Evolutionary conservation across 2,797 vertebrate species (phyloP), one percentile per base, ranked within the genome.

Genomic region (Protonibea diacanthus): DNA sequence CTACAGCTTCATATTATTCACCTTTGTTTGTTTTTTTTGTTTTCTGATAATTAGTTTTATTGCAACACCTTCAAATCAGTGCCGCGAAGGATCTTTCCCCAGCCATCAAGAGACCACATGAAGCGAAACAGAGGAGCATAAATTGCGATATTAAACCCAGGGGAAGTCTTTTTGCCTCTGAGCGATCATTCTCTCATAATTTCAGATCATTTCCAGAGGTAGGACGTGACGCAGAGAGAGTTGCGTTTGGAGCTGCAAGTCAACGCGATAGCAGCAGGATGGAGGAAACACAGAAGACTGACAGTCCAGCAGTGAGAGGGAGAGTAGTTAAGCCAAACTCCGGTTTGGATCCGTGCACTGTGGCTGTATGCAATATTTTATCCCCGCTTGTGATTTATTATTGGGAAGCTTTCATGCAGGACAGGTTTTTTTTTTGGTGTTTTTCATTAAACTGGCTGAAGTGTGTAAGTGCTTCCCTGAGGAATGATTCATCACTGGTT

Each of bases 391-490:
- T 92, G 88, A 93, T 94, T 91, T 90, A 90, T 92, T 80, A 83
- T 84, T 58, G 68, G 66, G 72, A 82, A 13, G 83, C 88, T 78
- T 71, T 81, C 81, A 86, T 80, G 89, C 83, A 74, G 74, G 79
- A 90, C 82, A 76, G 74, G 23, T 70, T 89, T 91, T n/a, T 91
- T n/a, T 68, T 90, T 82, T 47, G 76, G 78, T 86, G 74, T 83
- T 91, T 92, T 89, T 90, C 91, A 93, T 94, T 92, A 94, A 93
- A 91, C 73, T 86, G 88, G 85, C 82, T 90, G 85, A 90, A 90
- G 86, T 90, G 88, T 88, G 89, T 78, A 86, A 91, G 89, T 74
- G 86, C 76, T 69, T 91, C 81, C 77, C 81, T n/a, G 82, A 87
- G 82, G 81, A 86, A 87, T 90, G 90, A 94, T 93, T 92, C 86